Evolutionary conservation across 2,888 invertebrate genomes (phyloP).

Genomic region (Cryptocephalus moraei): DNA sequence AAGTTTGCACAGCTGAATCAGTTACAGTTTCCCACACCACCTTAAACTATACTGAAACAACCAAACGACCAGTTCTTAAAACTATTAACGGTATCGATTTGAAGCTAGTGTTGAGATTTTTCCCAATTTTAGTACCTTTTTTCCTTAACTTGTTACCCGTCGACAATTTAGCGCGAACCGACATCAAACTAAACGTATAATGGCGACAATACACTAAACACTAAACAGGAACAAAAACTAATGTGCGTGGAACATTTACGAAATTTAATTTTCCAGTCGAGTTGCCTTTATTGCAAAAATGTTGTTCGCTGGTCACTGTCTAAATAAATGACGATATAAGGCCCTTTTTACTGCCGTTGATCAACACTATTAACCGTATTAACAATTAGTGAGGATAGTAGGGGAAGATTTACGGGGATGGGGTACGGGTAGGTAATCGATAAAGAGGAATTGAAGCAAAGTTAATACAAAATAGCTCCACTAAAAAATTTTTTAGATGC

Average conservation of each 20-base stretch:
- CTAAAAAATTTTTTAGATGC: too few species aligned
- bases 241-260: slow-evolving; percentile 37
- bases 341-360: slow-evolving; percentile 15
- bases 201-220: slow-evolving; percentile 19
- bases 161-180: background rate
- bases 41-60: too few species aligned
- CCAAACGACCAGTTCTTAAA: too few species aligned
- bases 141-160: background rate
- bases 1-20: too few species aligned
- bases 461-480: too few species aligned
- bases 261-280: slow-evolving; percentile 38
- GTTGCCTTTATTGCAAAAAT: slow-evolving; percentile 36
- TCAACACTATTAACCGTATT: slow-evolving; percentile 11
- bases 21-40: too few species aligned
- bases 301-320: slow-evolving; percentile 25
- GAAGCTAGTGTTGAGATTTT: too few species aligned
- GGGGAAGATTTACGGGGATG: too few species aligned
- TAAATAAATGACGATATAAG: slow-evolving; percentile 25
- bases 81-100: too few species aligned
- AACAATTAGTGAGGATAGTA: slow-evolving; percentile 2
- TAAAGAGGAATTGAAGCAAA: too few species aligned
- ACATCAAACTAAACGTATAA: slow-evolving; percentile 17
- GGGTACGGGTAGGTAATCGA: too few species aligned
- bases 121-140: too few species aligned
- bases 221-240: slow-evolving; percentile 33